Conservation (phyloP, 2,797 vertebrate genomes). For the Onychomys arenicola region DNA sequence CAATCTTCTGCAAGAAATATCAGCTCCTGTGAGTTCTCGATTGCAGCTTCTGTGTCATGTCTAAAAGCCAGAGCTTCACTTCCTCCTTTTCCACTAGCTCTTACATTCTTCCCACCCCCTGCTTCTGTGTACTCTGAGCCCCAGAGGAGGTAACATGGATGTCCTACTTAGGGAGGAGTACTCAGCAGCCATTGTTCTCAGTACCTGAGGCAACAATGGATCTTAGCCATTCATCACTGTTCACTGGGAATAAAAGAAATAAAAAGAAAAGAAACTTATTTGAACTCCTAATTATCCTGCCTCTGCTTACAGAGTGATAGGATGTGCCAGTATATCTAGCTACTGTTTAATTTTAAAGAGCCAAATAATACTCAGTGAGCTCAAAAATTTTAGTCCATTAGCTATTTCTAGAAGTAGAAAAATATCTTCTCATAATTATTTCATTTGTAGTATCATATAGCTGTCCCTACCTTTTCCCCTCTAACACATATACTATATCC, state of each 20-base stretch:
- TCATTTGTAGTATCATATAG: not conserved
- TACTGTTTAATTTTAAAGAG: slow-evolving; percentile 2
- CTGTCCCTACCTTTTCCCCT: not conserved
- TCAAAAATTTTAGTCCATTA: not conserved
- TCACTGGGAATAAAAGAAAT: not conserved
- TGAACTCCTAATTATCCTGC: not conserved
- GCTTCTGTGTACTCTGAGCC: too few relatives aligned
- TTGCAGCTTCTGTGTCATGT: not conserved
- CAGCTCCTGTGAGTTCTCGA: not conserved
- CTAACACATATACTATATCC: not conserved
- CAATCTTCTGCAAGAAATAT: not conserved
- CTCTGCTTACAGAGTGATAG: not conserved
- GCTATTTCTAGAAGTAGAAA: not conserved
- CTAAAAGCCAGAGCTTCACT: not conserved
- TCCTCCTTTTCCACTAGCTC: too few relatives aligned
- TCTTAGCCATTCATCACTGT: not conserved
- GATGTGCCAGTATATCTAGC: not conserved
- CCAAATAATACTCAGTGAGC: not conserved
- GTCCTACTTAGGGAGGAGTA: not conserved
- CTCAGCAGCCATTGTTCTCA: not conserved
- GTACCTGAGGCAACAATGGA: not conserved
- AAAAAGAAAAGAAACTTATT: not conserved
- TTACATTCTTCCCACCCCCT: not conserved
- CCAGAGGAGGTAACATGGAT: not conserved
- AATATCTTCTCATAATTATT: not conserved